phyloP scores from a whole-genome alignment of 2,888 invertebrate genomes.

The Mechanitis messenoides region DNA sequence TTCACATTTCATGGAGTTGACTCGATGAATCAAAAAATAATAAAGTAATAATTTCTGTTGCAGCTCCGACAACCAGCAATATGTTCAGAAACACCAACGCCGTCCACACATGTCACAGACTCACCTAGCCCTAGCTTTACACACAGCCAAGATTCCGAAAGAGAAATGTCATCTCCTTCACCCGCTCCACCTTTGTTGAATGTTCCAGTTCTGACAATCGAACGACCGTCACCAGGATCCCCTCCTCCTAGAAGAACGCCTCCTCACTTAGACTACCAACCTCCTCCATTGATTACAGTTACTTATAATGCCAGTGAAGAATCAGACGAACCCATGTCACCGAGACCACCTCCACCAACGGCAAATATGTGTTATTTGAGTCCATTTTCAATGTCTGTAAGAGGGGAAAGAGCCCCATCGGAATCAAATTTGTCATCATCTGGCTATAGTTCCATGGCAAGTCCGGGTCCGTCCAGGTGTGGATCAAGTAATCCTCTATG shows the following conservation, averaged over 20 bases:
- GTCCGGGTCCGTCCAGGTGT: slow-evolving; percentile 88
- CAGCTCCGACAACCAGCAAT: slow-evolving; percentile 74
- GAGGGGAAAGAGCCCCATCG: slow-evolving; percentile 85
- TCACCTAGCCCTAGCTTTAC: slow-evolving; percentile 68
- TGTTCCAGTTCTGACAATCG: slow-evolving; percentile 80
- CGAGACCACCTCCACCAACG: slow-evolving; percentile 74
- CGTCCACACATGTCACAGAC: slow-evolving; percentile 67
- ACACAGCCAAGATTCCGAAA: slow-evolving; percentile 68
- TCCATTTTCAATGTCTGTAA: slow-evolving; percentile 84
- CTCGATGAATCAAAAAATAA: no score
- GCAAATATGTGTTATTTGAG: slow-evolving; percentile 84
- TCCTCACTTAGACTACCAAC: slow-evolving; percentile 80
- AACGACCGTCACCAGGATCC: slow-evolving; percentile 82
- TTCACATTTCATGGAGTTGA: no score
- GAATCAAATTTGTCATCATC: slow-evolving; percentile 90
- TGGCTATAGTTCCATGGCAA: slow-evolving; percentile 90
- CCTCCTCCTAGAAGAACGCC: slow-evolving; percentile 78
- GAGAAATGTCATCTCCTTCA: slow-evolving; percentile 62
- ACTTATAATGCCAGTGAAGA: slow-evolving; percentile 87
- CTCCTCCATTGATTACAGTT: slow-evolving; percentile 83
- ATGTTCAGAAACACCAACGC: slow-evolving; percentile 64
- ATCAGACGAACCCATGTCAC: slow-evolving; percentile 84
- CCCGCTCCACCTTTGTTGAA: slow-evolving; percentile 71
- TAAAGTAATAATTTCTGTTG: slow-evolving; percentile 32
- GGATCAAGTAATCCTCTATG: slow-evolving; percentile 88